These are phyloP conservation scores for Vulpes lagopus DNA, from an alignment of 2,113 vertebrate species.

Conservation along the genomic window DNA sequence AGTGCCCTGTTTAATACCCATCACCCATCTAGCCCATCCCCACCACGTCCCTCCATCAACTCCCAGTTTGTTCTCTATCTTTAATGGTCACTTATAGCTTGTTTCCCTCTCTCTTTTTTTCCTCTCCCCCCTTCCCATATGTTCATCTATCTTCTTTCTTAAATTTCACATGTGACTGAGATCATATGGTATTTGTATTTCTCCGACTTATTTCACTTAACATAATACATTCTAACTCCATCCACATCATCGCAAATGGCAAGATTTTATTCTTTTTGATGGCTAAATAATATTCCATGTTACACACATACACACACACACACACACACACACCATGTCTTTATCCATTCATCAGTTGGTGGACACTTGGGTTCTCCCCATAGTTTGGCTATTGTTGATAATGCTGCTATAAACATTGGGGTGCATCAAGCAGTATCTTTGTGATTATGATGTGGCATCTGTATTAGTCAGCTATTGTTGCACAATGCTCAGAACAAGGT, in stretches of 20 bases:
- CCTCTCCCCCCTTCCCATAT: not conserved
- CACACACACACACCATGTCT: not conserved
- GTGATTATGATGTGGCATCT: not conserved
- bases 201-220: not conserved
- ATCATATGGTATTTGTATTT: not conserved
- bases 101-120: not conserved
- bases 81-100: not conserved
- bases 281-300: not conserved
- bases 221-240: not conserved
- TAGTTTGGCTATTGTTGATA: not conserved
- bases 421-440: not conserved
- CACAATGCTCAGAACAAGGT: not conserved
- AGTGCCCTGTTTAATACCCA: not conserved
- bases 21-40: not conserved
- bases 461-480: not conserved
- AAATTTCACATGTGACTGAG: not conserved
- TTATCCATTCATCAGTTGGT: not conserved
- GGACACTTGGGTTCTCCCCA: not conserved
- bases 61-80: not conserved
- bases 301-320: no score
- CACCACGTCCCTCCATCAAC: not conserved
- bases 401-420: not conserved
- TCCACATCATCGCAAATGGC: not conserved
- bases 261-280: not conserved
- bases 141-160: not conserved